Evolutionary conservation across 2,113 vertebrate species (phyloP).

Genomic region (Sinocyclocheilus maitianheensis): DNA sequence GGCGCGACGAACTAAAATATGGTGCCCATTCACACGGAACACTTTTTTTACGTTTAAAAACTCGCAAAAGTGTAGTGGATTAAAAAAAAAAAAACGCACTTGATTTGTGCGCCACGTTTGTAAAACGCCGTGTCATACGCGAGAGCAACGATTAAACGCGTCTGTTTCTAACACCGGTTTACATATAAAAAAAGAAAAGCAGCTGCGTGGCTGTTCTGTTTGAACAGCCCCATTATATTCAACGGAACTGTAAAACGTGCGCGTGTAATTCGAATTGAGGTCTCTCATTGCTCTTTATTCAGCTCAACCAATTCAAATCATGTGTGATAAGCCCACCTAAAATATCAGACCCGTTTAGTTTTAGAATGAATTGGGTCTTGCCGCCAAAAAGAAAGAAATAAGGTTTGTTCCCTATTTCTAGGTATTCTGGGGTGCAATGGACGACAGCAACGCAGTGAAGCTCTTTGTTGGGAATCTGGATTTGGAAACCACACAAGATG

Average conservation of each 20-base stretch:
- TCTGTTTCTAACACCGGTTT: not conserved
- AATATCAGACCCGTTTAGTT: not conserved
- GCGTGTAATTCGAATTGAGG: not conserved
- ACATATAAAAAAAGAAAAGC: not conserved
- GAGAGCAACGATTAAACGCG: not conserved
- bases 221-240: not conserved
- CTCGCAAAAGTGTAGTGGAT: too few relatives aligned
- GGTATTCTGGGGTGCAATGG: constrained; percentile 69
- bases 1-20: too few relatives aligned
- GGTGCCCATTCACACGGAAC: too few relatives aligned
- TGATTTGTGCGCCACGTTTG: not conserved
- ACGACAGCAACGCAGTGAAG: constrained; percentile 81
- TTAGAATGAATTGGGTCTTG: constrained; percentile 2
- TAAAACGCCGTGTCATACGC: not conserved
- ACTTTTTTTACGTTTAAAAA: too few relatives aligned
- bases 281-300: not conserved
- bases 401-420: constrained; percentile 55
- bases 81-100: too few relatives aligned
- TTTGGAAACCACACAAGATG: constrained; percentile 87
- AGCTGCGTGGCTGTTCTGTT: not conserved
- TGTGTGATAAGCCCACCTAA: not conserved
- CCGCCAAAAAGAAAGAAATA: constrained; percentile 31
- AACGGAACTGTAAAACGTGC: too few relatives aligned
- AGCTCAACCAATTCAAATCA: not conserved
- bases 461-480: constrained; percentile 94